These are phyloP conservation scores for Craterocephalus amniculus DNA, from an alignment of 2,797 vertebrate species.

Conservation along the genomic window DNA sequence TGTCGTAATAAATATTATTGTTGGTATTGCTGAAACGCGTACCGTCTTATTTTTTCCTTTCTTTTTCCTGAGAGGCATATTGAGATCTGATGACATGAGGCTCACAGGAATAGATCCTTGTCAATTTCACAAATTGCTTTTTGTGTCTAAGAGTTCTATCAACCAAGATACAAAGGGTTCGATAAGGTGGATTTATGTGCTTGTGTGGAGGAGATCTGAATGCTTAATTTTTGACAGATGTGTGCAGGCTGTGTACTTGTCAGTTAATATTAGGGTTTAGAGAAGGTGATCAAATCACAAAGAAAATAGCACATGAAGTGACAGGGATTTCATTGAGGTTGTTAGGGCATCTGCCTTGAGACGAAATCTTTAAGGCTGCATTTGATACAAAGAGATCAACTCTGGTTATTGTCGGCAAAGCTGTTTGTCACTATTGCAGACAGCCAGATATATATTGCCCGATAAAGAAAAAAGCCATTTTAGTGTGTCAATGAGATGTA, in stretches of 20 bases:
- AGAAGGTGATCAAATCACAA: constrained; percentile 35
- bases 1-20: constrained; percentile 99
- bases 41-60: constrained; percentile 90
- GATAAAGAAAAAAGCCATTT: neutral
- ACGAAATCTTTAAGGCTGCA: constrained; percentile 25
- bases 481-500: constrained; percentile 20
- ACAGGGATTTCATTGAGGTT: constrained; percentile 39
- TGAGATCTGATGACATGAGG: constrained; percentile 46
- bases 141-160: constrained; percentile 43
- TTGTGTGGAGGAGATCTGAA: constrained; percentile 28
- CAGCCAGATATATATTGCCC: neutral
- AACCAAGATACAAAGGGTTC: constrained; percentile 52
- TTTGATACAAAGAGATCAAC: constrained; percentile 30
- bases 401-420: constrained; percentile 20
- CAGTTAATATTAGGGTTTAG: constrained; percentile 32
- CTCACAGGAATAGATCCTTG: constrained; percentile 77
- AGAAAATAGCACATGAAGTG: constrained; percentile 15
- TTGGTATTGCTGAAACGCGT: constrained; percentile 96
- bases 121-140: constrained; percentile 89
- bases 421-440: constrained; percentile 26
- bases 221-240: constrained; percentile 36
- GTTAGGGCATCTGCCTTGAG: constrained; percentile 11
- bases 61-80: constrained; percentile 53
- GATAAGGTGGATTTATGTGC: constrained; percentile 40
- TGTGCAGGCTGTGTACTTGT: constrained; percentile 22